These are phyloP conservation scores for Archilochus colubris DNA, from an alignment of 2,113 vertebrate species.

Conservation along the genomic window DNA sequence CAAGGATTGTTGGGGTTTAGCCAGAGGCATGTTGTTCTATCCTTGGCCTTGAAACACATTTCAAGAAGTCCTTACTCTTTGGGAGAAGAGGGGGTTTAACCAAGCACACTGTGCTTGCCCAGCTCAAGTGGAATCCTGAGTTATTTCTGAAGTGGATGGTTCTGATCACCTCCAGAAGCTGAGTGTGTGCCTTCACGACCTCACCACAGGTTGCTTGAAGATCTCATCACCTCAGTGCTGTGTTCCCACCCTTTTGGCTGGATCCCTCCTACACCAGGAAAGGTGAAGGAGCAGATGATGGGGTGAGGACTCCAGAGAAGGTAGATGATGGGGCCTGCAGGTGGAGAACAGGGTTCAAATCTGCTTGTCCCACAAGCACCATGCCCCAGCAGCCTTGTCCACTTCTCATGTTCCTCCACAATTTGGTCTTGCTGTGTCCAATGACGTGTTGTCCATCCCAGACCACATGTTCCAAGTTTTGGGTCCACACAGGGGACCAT, in stretches of 20 bases:
- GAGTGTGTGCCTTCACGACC: not conserved
- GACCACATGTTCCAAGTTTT: no score
- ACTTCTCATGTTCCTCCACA: fast-evolving
- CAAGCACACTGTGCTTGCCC: not conserved
- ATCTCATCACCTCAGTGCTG: not conserved
- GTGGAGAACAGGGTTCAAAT: not conserved
- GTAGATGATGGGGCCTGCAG: no score
- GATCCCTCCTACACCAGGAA: not conserved
- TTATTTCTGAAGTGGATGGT: not conserved
- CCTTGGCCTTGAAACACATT: not conserved
- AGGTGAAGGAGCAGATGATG: not conserved
- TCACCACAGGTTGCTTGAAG: not conserved
- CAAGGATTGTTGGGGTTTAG: not conserved
- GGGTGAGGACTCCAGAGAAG: not conserved
- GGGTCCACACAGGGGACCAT: not conserved
- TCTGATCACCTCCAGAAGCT: not conserved
- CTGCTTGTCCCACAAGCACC: not conserved
- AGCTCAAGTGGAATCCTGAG: not conserved
- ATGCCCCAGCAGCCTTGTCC: fast-evolving
- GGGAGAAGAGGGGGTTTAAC: not conserved
- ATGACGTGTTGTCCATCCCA: not conserved
- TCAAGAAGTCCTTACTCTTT: not conserved
- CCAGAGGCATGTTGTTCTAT: fast-evolving
- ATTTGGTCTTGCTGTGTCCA: not conserved
- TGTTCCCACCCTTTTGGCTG: not conserved